Base-by-base conservation (phyloP, 92 coral and sea anemone genomes). In the Paramuricea clavata region DNA sequence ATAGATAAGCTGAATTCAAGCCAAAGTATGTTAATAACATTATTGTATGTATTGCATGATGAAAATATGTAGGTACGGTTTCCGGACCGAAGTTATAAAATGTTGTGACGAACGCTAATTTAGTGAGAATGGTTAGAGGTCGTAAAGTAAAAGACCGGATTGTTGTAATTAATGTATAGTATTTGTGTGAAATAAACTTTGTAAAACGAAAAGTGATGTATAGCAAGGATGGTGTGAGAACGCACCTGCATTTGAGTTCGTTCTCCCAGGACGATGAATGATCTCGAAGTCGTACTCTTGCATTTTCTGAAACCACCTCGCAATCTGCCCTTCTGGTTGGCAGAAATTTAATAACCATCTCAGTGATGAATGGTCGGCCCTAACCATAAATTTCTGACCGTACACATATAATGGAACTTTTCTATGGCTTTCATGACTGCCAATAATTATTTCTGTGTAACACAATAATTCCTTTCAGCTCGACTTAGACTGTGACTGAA, bases 401-500 rank as follows among this genome's bases (percentile, higher is more conserved):
- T 69, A 69, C 39, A 69, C 13, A 33, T 30, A 39, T 69, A 39
- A 8, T 39, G 12, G 11, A 69, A 69, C 19, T 69, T 9, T 39
- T 69, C 49, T 0, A 39, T 6, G 2, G 23, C 21, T 7, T 44
- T 22, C 23, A 69, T 22, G 32, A 69, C 76, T 0, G 76, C 43
- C 0, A 69, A 12, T 0, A 69, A 47, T 39, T 69, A 44, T 39
- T 34, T 69, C 0, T 19, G 21, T 0, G 76, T 69, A 3, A 69
- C 76, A 6, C 76, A 68, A 30, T 68, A 68, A 17, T 68, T 68
- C 74, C 74, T 30, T 68, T 68, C 74, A 8, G 74, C 39, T 10
- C 25, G 9, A 15, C 1, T 69, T 22, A 30, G 32, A 3, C 44
- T 31, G 2, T 47, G 30, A 6, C 76, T 69, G 3, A 39, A 33